Evolutionary conservation across 1,140 invertebrate genomes (phyloP).

Genomic region (Caenorhabditis brenneri): DNA sequence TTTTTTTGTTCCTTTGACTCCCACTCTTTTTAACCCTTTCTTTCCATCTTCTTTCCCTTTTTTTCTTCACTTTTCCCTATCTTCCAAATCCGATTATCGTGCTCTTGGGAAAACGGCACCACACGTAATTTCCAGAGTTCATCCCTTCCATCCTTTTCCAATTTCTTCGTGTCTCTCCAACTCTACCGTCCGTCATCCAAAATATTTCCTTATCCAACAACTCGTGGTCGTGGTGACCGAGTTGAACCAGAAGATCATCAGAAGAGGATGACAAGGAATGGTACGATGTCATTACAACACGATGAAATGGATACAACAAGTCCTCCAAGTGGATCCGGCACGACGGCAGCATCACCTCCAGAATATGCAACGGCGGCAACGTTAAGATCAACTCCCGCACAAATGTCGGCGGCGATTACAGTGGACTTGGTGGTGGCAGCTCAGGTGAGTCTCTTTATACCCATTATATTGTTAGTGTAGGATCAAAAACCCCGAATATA

Average conservation of each 20-base stretch:
- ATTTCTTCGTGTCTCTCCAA: background rate
- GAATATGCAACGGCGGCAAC: slow-evolving; percentile 51
- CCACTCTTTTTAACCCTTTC: background rate
- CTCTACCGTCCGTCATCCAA: background rate
- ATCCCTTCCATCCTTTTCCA: background rate
- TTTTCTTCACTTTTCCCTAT: slow-evolving; percentile 14
- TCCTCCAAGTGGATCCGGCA: background rate
- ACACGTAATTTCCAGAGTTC: background rate
- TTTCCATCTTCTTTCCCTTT: background rate
- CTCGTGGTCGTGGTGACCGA: slow-evolving; percentile 9
- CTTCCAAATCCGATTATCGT: background rate
- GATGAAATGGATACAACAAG: slow-evolving; percentile 5
- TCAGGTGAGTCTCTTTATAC: too few species aligned
- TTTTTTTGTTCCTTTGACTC: slow-evolving; percentile 14
- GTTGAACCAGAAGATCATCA: background rate
- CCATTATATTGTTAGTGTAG: too few species aligned
- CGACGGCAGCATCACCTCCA: slow-evolving; percentile 36
- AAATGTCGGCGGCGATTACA: slow-evolving; percentile 64
- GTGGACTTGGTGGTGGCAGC: slow-evolving; percentile 53
- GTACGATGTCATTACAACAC: slow-evolving; percentile 10
- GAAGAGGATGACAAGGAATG: background rate
- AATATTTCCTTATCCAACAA: slow-evolving; percentile 24
- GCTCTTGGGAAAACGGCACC: background rate
- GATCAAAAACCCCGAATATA: too few species aligned
- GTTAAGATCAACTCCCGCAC: slow-evolving; percentile 62